phyloP scores from a whole-genome alignment of 2,797 vertebrate species.

The Sebastes kiyomatsui region DNA sequence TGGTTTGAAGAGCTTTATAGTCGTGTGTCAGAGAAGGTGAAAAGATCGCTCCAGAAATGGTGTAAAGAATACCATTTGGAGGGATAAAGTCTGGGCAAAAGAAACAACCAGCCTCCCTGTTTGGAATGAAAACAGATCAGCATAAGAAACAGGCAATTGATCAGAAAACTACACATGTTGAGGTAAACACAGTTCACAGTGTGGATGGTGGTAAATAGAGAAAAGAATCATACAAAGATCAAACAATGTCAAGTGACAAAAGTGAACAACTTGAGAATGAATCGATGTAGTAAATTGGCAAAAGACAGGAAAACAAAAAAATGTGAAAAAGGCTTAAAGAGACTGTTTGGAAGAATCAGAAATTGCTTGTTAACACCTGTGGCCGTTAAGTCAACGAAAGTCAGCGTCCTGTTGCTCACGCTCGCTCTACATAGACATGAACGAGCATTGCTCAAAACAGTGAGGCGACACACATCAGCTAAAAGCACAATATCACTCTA shows the following conservation, averaged over 20 bases:
- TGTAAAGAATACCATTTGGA: conserved; percentile 44
- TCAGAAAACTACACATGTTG: neutral
- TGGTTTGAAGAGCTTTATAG: conserved; percentile 1
- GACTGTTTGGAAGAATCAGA: no score
- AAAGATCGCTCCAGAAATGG: conserved; percentile 18
- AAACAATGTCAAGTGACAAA: neutral
- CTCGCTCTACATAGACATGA: no score
- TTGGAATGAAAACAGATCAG: neutral
- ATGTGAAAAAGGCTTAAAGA: no score
- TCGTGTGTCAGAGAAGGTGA: conserved; percentile 15
- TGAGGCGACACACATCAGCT: no score
- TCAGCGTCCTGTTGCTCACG: no score
- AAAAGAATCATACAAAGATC: neutral
- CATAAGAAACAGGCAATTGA: neutral
- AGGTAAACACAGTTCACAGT: neutral
- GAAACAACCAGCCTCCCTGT: neutral
- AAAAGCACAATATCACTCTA: no score
- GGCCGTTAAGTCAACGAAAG: no score
- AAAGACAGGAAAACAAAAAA: neutral
- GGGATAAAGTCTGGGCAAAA: neutral
- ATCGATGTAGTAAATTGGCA: neutral
- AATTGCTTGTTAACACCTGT: no score
- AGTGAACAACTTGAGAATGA: neutral
- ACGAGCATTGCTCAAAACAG: no score
- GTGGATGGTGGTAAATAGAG: neutral